Percentiles rank a stretch among this genome's conserved stretches.
phyloP scores from a whole-genome alignment of 2,113 vertebrate species.

The Athene cunicularia region DNA sequence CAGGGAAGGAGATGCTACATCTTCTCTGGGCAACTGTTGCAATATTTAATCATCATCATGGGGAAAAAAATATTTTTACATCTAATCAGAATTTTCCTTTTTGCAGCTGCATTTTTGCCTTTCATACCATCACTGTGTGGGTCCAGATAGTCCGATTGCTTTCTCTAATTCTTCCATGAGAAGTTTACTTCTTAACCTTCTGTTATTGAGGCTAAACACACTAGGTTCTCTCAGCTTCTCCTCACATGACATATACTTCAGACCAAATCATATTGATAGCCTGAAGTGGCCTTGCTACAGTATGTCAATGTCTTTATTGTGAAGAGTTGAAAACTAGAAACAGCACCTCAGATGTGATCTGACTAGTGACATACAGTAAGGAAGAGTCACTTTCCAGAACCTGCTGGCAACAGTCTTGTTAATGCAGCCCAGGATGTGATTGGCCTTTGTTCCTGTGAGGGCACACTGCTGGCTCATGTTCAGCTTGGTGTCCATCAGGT shows the following conservation, averaged over 20 bases:
- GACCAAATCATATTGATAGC: neutral
- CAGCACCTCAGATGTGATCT: neutral
- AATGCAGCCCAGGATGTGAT: neutral
- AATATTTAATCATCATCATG: neutral
- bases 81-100: neutral
- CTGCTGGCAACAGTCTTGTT: neutral
- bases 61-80: neutral
- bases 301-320: neutral
- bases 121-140: neutral
- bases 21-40: neutral
- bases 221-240: neutral
- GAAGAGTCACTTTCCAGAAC: neutral
- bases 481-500: neutral
- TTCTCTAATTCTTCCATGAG: neutral
- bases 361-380: neutral
- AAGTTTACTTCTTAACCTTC: neutral
- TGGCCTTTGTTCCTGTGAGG: neutral
- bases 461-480: neutral
- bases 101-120: neutral
- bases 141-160: neutral
- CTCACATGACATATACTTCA: neutral
- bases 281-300: neutral
- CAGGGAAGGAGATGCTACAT: neutral
- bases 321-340: neutral
- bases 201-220: neutral